Base-by-base conservation (phyloP, 2,113 vertebrate species). In the Xerus inauris region DNA sequence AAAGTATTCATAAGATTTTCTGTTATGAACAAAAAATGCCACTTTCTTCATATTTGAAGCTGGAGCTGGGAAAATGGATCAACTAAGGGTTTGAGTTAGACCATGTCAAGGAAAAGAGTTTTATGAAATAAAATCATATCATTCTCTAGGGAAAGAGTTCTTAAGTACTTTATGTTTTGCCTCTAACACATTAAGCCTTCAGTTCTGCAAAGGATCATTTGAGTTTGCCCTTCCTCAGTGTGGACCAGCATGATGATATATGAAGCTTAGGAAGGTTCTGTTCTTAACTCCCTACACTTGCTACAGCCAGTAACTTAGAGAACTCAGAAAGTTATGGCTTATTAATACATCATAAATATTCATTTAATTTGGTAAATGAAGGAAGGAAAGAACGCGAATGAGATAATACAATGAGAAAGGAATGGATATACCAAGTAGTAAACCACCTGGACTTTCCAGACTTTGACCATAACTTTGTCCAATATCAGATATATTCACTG, bases 1-100 rank as follows among this genome's bases (percentile, higher is more conserved):
- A 71, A 75, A 80, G 82, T 73, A 91, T 77, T 26, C 12, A 1
- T 40, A 89, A 73, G 84, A 94, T 96, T 94, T 96, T 96, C 62
- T 96, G 8, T 83, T 86, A 75, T 45, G 22, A 94, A 47, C 30
- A 73, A 81, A 89, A 73, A 62, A 32, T 80, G 47, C 19, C 86
- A 4, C 32, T 91, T 93, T 82, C 42, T 28, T 95, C 85, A 71
- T 84, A 80, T 64, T 47, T 97, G 47, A 87, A 69, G 57, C 49
- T 84, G 9, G 24, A 87, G 28, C 42, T 94, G 6, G 17, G 45
- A 65, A 96, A 92, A 84, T 22, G 49, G 47, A 92, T 92, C 94
- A 94, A 73, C 13, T 83, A 94, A 92, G 32, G 71, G 26, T 90
- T 87, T 96, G 72, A 84, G 59, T 75, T 92, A 69, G 73, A 80